Conservation (phyloP, 2,113 vertebrate species). For the Solea senegalensis region DNA sequence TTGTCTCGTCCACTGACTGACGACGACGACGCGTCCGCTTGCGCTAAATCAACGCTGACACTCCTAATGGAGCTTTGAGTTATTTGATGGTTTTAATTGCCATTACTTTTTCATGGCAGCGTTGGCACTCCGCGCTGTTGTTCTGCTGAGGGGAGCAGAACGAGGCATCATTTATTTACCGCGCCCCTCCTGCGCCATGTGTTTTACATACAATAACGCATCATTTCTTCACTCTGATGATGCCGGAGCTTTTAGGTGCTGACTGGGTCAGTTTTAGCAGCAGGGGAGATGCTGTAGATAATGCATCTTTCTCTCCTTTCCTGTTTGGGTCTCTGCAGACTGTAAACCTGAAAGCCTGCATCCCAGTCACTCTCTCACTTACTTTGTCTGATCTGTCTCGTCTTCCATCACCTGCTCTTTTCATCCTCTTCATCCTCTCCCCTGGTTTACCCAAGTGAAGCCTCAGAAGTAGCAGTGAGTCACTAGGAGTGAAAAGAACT, state of each 20-base stretch:
- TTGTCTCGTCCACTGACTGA: background rate
- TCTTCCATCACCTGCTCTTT: constrained; percentile 7
- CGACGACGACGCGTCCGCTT: constrained; percentile 12
- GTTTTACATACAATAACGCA: constrained; percentile 50
- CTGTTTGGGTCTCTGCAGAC: constrained; percentile 37
- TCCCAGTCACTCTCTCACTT: constrained; percentile 19
- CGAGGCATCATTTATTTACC: constrained; percentile 68
- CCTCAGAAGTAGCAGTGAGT: too few species aligned
- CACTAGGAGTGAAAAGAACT: too few species aligned
- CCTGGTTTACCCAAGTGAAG: constrained; percentile 12
- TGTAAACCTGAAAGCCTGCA: constrained; percentile 47
- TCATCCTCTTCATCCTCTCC: constrained; percentile 11
- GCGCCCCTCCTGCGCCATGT: constrained; percentile 29
- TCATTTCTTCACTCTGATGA: constrained; percentile 26
- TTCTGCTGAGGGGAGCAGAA: constrained; percentile 53
- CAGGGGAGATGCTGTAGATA: constrained; percentile 11
- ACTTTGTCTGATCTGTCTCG: constrained; percentile 10
- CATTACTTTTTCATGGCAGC: constrained; percentile 59
- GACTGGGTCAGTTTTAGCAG: constrained; percentile 34
- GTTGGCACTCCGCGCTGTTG: constrained; percentile 25
- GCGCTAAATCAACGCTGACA: constrained; percentile 9
- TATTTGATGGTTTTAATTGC: constrained; percentile 65
- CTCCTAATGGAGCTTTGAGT: constrained; percentile 39
- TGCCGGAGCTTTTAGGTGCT: constrained; percentile 29
- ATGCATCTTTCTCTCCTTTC: constrained; percentile 46